Percentiles rank a stretch among this genome's conserved stretches.
Conservation (phyloP, 92 coral and sea anemone species). For the Zoanthus gigantus region DNA sequence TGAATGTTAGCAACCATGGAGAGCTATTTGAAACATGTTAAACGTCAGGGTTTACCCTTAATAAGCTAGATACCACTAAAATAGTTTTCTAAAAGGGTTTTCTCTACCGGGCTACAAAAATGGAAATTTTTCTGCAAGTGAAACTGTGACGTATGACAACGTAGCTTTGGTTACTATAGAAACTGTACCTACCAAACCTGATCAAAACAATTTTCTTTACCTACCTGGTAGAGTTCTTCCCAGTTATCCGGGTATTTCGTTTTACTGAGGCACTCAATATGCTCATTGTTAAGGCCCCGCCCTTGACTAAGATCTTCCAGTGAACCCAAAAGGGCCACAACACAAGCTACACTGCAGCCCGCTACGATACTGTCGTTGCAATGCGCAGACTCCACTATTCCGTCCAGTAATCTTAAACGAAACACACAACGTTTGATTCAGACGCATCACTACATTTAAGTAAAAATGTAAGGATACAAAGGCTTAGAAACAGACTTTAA, state of each 20-base stretch:
- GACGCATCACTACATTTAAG: neutral
- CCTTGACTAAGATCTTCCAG: slow-evolving; percentile 97
- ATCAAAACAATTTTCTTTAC: neutral
- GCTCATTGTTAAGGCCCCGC: slow-evolving; percentile 93
- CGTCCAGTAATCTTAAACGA: slow-evolving; percentile 88
- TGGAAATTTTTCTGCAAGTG: too few relatives aligned
- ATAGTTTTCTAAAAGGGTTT: too few relatives aligned
- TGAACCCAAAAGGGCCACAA: slow-evolving; percentile 95
- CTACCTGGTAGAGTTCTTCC: slow-evolving; percentile 77
- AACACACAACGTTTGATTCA: neutral
- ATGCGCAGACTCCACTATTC: slow-evolving; percentile 95
- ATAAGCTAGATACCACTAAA: too few relatives aligned
- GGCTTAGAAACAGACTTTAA: too few relatives aligned
- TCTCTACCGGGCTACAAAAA: too few relatives aligned
- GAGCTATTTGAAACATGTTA: too few relatives aligned
- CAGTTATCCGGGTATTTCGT: slow-evolving; percentile 88
- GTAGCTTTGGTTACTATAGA: too few relatives aligned
- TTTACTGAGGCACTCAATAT: slow-evolving; percentile 90
- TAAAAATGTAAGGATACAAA: neutral
- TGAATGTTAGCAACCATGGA: too few relatives aligned
- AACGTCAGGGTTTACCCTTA: too few relatives aligned
- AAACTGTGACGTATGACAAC: too few relatives aligned
- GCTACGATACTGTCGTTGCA: slow-evolving; percentile 93
- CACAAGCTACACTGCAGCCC: slow-evolving; percentile 99
- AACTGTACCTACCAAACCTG: too few relatives aligned